A percentile compares a stretch with the other conserved stretches of the same genome.
Conservation (phyloP, 2,113 vertebrate genomes). For the Pomatostomus ruficeps region DNA sequence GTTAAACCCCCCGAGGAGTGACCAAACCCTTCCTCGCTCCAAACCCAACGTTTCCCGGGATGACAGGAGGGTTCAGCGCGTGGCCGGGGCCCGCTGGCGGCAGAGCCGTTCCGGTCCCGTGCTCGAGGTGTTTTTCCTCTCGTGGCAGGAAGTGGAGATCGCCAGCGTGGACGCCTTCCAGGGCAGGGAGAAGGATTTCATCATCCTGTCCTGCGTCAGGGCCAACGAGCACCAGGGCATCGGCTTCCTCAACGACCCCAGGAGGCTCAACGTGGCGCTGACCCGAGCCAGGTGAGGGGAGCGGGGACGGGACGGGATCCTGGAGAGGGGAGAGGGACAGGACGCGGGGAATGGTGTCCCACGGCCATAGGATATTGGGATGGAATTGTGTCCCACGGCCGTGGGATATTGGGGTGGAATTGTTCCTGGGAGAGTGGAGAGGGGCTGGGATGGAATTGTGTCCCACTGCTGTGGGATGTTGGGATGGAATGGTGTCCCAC, state of each 20-base stretch:
- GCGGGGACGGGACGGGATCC: background rate
- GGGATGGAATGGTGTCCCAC: too few relatives aligned
- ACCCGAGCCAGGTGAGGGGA: slow-evolving; percentile 86
- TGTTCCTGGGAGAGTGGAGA: too few relatives aligned
- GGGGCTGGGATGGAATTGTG: too few relatives aligned
- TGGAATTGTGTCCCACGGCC: too few relatives aligned
- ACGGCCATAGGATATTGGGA: too few relatives aligned
- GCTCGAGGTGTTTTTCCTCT: background rate
- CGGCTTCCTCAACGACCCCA: slow-evolving; percentile 94
- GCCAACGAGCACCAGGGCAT: slow-evolving; percentile 98
- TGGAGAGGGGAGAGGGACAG: background rate
- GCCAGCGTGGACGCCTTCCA: slow-evolving; percentile 98
- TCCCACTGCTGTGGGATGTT: too few relatives aligned
- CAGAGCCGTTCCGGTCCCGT: background rate
- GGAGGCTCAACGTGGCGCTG: slow-evolving; percentile 95
- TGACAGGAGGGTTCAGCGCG: background rate
- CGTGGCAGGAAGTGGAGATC: slow-evolving; percentile 93
- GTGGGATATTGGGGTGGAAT: too few relatives aligned
- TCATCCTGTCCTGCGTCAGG: slow-evolving; percentile 95
- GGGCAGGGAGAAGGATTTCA: slow-evolving; percentile 97
- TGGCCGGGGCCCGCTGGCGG: background rate
- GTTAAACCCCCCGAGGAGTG: background rate
- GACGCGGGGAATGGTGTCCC: background rate
- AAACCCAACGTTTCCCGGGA: background rate
- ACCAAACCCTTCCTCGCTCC: background rate